Percentiles rank a stretch among this genome's conserved stretches.
These are phyloP conservation scores for Eutrigla gurnardus DNA, from an alignment of 2,797 vertebrate species.

Conservation along the genomic window DNA sequence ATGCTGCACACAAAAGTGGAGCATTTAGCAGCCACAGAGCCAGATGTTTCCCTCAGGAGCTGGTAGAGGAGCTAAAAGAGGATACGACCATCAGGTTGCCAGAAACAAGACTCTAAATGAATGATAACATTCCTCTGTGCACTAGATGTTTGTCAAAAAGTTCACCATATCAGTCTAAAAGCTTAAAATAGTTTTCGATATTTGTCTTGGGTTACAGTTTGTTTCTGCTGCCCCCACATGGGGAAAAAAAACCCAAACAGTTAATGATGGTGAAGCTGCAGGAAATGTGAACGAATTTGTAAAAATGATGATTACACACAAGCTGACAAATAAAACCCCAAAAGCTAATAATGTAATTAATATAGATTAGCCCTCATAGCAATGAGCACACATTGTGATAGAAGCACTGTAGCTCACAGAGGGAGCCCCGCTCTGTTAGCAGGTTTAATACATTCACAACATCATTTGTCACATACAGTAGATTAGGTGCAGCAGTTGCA, in stretches of 20 bases:
- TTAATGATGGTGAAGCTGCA: background rate
- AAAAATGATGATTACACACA: background rate
- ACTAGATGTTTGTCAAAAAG: background rate
- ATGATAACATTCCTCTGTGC: background rate
- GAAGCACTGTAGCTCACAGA: background rate
- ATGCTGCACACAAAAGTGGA: background rate
- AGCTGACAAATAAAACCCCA: background rate
- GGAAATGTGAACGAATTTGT: background rate
- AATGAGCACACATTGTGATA: constrained; percentile 1
- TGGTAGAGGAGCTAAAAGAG: background rate
- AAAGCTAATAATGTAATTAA: background rate
- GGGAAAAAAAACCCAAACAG: background rate
- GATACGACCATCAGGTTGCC: background rate
- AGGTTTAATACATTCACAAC: constrained; percentile 28
- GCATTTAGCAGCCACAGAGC: background rate
- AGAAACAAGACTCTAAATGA: background rate
- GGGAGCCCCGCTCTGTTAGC: constrained; percentile 6
- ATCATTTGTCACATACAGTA: constrained; percentile 40
- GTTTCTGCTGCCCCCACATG: background rate
- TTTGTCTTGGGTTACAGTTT: background rate
- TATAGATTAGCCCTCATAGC: background rate
- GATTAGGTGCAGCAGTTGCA: constrained; percentile 34
- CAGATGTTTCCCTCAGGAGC: constrained; percentile 3
- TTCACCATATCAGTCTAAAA: background rate
- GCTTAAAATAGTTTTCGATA: background rate